Conservation (phyloP, 2,113 vertebrate species). For the Chaetops frenatus region DNA sequence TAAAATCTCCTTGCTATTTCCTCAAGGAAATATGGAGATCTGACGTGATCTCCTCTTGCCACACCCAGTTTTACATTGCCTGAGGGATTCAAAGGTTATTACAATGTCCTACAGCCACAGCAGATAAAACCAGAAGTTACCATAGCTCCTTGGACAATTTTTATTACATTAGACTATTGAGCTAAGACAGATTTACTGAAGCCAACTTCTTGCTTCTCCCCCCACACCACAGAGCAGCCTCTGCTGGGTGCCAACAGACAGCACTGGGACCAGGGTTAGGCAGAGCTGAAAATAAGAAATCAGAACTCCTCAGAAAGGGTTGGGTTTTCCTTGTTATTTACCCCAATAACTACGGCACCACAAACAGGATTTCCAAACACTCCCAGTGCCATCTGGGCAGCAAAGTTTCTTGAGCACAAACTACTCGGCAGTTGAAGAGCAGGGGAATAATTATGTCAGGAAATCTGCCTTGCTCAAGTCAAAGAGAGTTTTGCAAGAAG, state of each 20-base stretch:
- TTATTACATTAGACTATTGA: background rate
- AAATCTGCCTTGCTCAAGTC: background rate
- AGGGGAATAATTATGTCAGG: background rate
- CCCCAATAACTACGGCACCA: fast-evolving
- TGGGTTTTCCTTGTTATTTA: background rate
- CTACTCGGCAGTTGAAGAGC: background rate
- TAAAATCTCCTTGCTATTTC: background rate
- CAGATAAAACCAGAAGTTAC: background rate
- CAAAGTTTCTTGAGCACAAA: background rate
- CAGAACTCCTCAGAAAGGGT: background rate
- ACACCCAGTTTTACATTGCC: background rate
- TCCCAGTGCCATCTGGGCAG: background rate
- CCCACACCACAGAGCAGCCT: background rate
- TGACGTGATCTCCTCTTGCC: background rate
- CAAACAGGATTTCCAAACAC: fast-evolving
- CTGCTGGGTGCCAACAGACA: background rate
- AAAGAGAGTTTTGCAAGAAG: background rate
- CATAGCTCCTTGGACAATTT: background rate
- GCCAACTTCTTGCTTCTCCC: background rate
- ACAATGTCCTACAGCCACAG: fast-evolving
- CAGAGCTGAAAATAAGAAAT: background rate
- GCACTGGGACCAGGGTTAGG: background rate
- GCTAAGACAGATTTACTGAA: background rate
- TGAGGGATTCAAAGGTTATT: background rate
- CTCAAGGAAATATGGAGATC: background rate